Percentiles rank a stretch among this genome's conserved stretches.
phyloP scores from a whole-genome alignment of 1,140 invertebrate genomes.

The Drosophila melanica region DNA sequence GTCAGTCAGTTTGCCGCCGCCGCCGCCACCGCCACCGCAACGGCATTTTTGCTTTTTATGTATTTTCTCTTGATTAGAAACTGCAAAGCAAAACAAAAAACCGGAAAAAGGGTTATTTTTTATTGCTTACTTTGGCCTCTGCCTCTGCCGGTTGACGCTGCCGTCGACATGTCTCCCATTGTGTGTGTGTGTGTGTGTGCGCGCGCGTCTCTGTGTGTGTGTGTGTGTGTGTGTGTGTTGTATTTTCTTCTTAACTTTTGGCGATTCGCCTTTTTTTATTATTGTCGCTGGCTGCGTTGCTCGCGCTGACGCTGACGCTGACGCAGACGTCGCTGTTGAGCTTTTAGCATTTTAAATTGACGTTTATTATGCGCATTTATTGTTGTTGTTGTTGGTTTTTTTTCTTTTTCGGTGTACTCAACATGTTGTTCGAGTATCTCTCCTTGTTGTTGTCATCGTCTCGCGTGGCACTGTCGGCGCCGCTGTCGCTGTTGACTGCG shows the following conservation, averaged over 20 bases:
- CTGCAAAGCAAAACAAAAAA: conserved; percentile 81
- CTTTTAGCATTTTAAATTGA: conserved; percentile 83
- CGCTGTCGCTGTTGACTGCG: conserved; percentile 47
- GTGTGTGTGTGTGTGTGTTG: conserved; percentile 52
- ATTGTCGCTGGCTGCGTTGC: conserved; percentile 68
- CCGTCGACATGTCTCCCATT: conserved; percentile 45
- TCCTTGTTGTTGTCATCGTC: conserved; percentile 56
- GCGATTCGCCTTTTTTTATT: conserved; percentile 72
- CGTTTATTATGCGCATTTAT: conserved; percentile 74
- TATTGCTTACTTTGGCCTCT: conserved; percentile 64
- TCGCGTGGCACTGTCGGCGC: conserved; percentile 39
- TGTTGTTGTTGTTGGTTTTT: conserved; percentile 38
- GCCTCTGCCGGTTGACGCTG: conserved; percentile 24
- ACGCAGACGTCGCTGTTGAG: conserved; percentile 35
- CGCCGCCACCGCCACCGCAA: conserved; percentile 16
- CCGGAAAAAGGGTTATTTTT: conserved; percentile 82
- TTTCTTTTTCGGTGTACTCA: conserved; percentile 65
- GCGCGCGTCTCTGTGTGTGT: conserved; percentile 26
- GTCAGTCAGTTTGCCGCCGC: conserved; percentile 5
- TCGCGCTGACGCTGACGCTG: conserved; percentile 44
- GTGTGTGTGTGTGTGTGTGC: conserved; percentile 40
- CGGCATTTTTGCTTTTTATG: conserved; percentile 59
- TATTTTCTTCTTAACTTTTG: conserved; percentile 80
- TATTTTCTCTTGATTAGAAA: conserved; percentile 80
- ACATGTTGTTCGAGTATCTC: conserved; percentile 55